Evolutionary conservation across 2,797 vertebrate genomes (phyloP), one percentile per base, ranked within the genome.

Genomic region (Salmo trutta): DNA sequence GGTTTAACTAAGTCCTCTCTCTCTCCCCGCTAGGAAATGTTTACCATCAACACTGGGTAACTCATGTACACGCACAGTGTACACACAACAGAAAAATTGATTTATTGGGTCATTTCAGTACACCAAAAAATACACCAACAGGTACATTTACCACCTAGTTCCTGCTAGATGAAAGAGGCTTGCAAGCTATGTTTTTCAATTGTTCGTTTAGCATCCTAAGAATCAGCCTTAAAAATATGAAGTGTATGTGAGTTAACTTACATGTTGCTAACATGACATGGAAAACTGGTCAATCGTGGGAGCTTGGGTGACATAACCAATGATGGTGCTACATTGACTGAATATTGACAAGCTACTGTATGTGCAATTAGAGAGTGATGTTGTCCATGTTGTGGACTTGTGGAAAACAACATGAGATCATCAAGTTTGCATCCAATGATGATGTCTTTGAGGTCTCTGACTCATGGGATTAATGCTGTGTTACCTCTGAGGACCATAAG

Each of bases 51-150:
- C 56, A 21, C 56, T 21, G 7, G 56, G 10, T 62, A 62, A 62
- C 24, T 67, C 36, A 65, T 33, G 33, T 47, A 64, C 12, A 27
- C 8, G 33, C n/a, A 65, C 27, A 12, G 17, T 24, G 29, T 66
- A 68, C 76, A 17, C 53, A 74, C 33, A 73, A 74, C 53, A 71
- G 56, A n/a, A 24, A 64, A 3, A 64, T 24, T 1, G 4, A 64
- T 5, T 24, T 62, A 24, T n/a, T 62, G 56, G n/a, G 19, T 56
- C 16, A 56, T 19, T 15, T 54, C 53, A 56, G 54, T 56, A 19
- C 19, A n/a, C 56, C 19, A n/a, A 7, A 59, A 19, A 59, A 59
- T 21, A 21, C 19, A 62, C 56, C 19, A 62, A 62, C 5, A 62
- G 19, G 56, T n/a, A 47, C 41, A 47, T 47, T 47, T 47, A 47